A percentile compares a stretch with the other conserved stretches of the same genome.
Conservation (phyloP, 2,113 vertebrate genomes). For the Zonotrichia leucophrys region DNA sequence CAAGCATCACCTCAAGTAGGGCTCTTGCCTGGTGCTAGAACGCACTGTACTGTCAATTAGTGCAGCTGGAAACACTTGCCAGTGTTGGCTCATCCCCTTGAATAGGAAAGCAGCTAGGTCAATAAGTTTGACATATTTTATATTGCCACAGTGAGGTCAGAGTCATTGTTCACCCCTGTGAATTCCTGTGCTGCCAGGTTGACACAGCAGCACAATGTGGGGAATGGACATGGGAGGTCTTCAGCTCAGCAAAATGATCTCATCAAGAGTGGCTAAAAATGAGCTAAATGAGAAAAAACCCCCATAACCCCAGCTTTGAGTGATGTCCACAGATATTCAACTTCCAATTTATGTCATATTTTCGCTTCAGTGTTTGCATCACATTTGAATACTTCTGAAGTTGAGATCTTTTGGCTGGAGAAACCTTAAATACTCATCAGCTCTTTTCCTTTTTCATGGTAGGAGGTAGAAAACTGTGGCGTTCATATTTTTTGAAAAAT, state of each 20-base stretch:
- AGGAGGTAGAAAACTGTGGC: neutral
- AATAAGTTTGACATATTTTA: neutral
- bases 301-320: neutral
- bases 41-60: neutral
- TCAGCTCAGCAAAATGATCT: neutral
- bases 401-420: neutral
- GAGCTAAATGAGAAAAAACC: neutral
- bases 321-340: neutral
- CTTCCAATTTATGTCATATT: fast-evolving
- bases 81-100: neutral
- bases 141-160: neutral
- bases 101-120: neutral
- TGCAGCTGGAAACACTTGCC: neutral
- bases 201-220: neutral
- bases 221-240: neutral
- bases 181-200: neutral
- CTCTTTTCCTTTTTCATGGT: neutral
- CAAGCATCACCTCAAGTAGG: neutral
- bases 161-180: neutral
- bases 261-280: neutral
- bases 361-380: neutral
- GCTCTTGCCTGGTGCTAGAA: neutral
- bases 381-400: neutral
- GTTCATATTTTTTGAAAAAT: too few relatives aligned
- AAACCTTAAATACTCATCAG: neutral